Evolutionary conservation across 2,888 invertebrate species (phyloP), one percentile per base, ranked within the genome.

Genomic region (Leptothorax acervorum): DNA sequence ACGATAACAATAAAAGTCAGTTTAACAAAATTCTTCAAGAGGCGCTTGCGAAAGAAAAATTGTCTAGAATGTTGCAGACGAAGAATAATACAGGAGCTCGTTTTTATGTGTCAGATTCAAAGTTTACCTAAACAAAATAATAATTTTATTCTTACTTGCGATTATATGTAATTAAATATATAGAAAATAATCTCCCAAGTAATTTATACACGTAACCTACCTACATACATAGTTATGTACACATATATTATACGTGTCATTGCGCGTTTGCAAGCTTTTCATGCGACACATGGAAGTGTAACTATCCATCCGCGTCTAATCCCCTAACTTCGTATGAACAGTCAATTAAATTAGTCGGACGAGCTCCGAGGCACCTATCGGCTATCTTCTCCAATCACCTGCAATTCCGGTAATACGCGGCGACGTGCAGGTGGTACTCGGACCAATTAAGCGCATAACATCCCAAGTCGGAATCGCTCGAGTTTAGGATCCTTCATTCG

Each of bases 341-440:
- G 78, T 78, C 78, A 81, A 81, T 81, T 81, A 81, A 81, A 81
- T 81, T 81, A 81, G 79, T 71, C 70, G 39, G 39, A 81, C 39
- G 79, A 81, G 71, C 71, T 39, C 60, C 28, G 12, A 28, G 71
- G 79, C 79, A 71, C 60, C 79, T 70, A 81, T 81, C 39, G 71
- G 18, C 71, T 57, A 81, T 81, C 71, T 60, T 81, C 57, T 31
- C 79, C 79, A 48, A 81, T 81, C 79, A 81, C 79, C 60, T 35
- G 60, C 79, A 71, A 81, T 81, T 71, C 60, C 71, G 28, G 60
- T 81, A 71, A 81, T 81, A 81, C 71, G 71, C 9, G 18, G 35
- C 71, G 60, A 48, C 71, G 60, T 81, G 57, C 48, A 60, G 71
- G 71, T 70, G 71, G 35, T 71, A 48, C 39, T 48, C 60, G 48